phyloP scores from a whole-genome alignment of 2,888 invertebrate genomes.

The Steromphala cineraria region DNA sequence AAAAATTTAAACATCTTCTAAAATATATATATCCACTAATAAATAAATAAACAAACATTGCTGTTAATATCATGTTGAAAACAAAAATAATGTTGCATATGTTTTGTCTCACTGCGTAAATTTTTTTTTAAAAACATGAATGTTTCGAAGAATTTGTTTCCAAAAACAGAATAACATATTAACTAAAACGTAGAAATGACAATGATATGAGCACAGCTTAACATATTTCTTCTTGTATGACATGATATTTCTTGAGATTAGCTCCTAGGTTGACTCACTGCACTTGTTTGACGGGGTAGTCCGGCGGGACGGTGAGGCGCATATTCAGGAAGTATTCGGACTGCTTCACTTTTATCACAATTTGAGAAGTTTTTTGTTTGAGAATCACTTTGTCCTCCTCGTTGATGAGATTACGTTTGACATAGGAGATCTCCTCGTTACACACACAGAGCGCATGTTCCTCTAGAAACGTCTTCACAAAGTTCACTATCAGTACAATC shows the following conservation, averaged over 20 bases:
- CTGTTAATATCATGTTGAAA: no score
- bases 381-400: slow-evolving; percentile 80
- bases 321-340: slow-evolving; percentile 80
- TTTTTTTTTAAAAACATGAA: no score
- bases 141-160: no score
- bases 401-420: slow-evolving; percentile 78
- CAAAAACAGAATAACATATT: no score
- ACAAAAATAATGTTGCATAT: no score
- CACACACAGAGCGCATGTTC: slow-evolving; percentile 85
- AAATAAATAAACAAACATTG: no score
- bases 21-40: no score
- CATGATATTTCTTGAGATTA: no score
- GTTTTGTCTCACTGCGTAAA: no score
- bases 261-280: slow-evolving; percentile 71
- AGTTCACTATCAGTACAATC: slow-evolving; percentile 80
- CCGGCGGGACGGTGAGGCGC: slow-evolving; percentile 80
- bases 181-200: no score
- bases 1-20: no score
- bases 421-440: slow-evolving; percentile 82
- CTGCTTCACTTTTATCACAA: slow-evolving; percentile 79
- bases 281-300: slow-evolving; percentile 80
- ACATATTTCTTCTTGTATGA: no score
- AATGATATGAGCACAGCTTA: background rate
- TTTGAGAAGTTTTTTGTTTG: slow-evolving; percentile 81
- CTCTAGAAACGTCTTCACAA: slow-evolving; percentile 81